Base-by-base conservation (phyloP, 2,113 vertebrate species). In the Beaufortia kweichowensis region DNA sequence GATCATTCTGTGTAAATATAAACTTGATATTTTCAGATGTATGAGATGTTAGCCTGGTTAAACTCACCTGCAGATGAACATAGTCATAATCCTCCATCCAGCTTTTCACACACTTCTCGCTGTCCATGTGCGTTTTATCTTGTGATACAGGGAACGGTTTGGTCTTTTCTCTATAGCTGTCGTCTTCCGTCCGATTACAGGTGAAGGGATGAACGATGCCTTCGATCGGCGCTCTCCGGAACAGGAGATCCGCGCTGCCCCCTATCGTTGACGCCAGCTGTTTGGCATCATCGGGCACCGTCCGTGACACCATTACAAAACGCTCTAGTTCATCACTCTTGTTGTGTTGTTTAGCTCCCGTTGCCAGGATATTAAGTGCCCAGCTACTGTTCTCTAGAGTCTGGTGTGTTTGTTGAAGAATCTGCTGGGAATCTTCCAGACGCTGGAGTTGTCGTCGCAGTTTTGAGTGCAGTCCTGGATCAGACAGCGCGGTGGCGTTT, bases 21-120 rank as follows among this genome's bases (percentile, higher is more conserved):
- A n/a, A n/a, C n/a, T n/a, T n/a, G n/a, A n/a, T n/a, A n/a, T n/a
- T n/a, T n/a, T n/a, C n/a, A n/a, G n/a, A n/a, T n/a, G n/a, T n/a
- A n/a, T n/a, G n/a, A n/a, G n/a, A n/a, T n/a, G n/a, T n/a, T n/a
- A n/a, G n/a, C n/a, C n/a, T n/a, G n/a, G n/a, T n/a, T n/a, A 9
- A 55, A 23, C 85, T 79, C 77, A 98, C 97, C 95, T 99, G 97
- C 33, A 99, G 87, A 79, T 99, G 97, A 0, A 99, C 97, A 0
- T 99, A 99, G 12, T 99, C 97, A 0, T 99, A 99, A 70, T 99
- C 97, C 76, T 99, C 97, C 97, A 99, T 98, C 97, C 97, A 98
- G 91, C 96, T 99, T 65, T 94, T 96, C 11, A 96, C 94, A 0
- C 94, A 94, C 82, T 91, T 88, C 15, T 97, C 93, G 0, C 90